Evolutionary conservation across 2,888 invertebrate genomes (phyloP).

Genomic region (Limnephilus auricula): DNA sequence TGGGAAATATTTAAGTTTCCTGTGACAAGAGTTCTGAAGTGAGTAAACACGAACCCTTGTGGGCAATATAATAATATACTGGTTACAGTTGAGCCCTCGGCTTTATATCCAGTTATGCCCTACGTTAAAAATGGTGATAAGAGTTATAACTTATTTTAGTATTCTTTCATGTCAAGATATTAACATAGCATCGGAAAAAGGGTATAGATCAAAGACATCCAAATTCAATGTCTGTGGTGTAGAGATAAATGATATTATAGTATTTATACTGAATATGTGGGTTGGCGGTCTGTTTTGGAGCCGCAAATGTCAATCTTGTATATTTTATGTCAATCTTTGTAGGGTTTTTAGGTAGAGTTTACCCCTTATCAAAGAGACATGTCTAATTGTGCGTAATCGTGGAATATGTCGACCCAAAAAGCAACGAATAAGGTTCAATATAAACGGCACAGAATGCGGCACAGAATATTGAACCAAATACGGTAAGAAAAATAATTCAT

Average conservation of each 20-base stretch:
- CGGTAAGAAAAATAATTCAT: not conserved
- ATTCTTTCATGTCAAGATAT: not conserved
- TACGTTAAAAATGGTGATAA: not conserved
- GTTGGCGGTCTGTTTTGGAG: no score
- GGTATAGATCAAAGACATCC: no score
- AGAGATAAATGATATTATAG: no score
- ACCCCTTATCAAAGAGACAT: slow-evolving; percentile 6
- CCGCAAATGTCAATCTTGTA: not conserved
- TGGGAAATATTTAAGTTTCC: not conserved
- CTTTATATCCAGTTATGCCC: not conserved
- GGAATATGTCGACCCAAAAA: not conserved
- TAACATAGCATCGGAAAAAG: no score
- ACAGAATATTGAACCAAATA: not conserved
- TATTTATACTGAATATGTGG: no score
- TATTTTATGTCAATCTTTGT: not conserved
- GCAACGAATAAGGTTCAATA: not conserved
- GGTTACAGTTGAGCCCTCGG: not conserved
- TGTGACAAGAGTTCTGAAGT: not conserved
- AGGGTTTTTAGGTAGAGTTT: not conserved
- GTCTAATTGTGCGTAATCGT: not conserved
- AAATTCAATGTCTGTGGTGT: no score
- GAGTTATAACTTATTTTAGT: not conserved
- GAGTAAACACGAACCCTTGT: not conserved
- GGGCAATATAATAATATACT: not conserved
- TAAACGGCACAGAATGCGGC: not conserved